Conservation (phyloP, 2,888 invertebrate genomes). For the Xestoiulus laeticollis region DNA sequence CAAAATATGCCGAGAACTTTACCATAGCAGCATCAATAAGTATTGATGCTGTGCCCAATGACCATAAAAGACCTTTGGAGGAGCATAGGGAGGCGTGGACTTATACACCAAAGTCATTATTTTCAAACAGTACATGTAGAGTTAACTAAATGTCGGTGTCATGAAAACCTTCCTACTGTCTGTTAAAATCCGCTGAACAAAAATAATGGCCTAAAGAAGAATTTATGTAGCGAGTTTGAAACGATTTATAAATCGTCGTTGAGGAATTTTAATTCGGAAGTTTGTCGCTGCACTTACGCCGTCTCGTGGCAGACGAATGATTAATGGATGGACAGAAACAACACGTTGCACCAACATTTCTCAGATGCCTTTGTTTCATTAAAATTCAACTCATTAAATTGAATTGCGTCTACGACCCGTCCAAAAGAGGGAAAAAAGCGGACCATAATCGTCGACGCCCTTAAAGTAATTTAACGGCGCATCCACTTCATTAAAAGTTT, state of each 20-base stretch:
- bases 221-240: conserved; percentile 14
- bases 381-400: conserved; percentile 28
- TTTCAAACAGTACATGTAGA: background rate
- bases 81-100: too few species aligned
- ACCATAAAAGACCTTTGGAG: too few species aligned
- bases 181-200: background rate
- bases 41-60: too few species aligned
- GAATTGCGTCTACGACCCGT: background rate
- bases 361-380: conserved; percentile 30
- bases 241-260: conserved; percentile 31
- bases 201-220: conserved; percentile 28
- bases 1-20: too few species aligned
- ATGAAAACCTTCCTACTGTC: background rate
- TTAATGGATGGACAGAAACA: conserved; percentile 8
- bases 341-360: conserved; percentile 31
- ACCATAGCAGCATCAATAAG: too few species aligned
- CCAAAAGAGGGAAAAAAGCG: background rate
- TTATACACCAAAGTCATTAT: background rate
- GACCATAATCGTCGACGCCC: background rate
- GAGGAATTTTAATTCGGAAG: conserved; percentile 35
- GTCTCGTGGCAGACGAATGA: conserved; percentile 23
- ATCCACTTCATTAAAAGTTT: background rate
- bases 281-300: conserved; percentile 38
- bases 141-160: background rate
- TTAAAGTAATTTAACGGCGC: background rate